Evolutionary conservation across 2,888 invertebrate species (phyloP), one percentile per base, ranked within the genome.

Genomic region (Eurytoma adleriae): DNA sequence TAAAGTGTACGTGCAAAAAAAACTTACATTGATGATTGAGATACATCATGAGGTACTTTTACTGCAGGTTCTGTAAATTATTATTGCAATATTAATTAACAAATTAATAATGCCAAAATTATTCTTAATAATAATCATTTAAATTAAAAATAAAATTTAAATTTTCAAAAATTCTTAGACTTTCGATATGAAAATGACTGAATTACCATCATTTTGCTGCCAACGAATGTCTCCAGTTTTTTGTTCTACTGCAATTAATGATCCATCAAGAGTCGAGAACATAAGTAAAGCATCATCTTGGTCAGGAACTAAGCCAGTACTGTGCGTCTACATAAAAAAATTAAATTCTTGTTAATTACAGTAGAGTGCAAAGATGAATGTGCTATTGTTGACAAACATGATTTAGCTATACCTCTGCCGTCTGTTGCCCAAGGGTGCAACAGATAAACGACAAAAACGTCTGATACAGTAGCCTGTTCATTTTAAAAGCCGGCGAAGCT

Each of bases 231-330:
- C 93, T 80, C 99, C 99, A 75, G 96, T 95, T 84, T 94, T 92
- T 85, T 96, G 95, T 88, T 97, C 96, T 68, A 99, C 93, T n/a
- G 97, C 98, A 84, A 96, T 94, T 88, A 99, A 94, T 83, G 95
- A 95, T 84, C 99, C 99, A 89, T 98, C 97, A 85, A 99, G 93
- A 67, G 99, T 99, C 64, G 98, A 97, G 88, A 98, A 95, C 83
- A 99, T 93, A 85, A 99, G 83, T 59, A 91, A 85, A 52, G 88
- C 84, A 80, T 90, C 90, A 54, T 91, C 89, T 71, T 87, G 87
- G 70, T 91, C 90, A 4, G 88, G 82, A 20, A 90, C 84, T 66
- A 90, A 86, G 50, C 88, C 89, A 1, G 90, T 91, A 64, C 86
- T 87, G 16, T 83, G 85, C 74, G 83, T 86, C 89, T 90, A 24